Evolutionary conservation across 2,888 invertebrate species (phyloP), one percentile per base, ranked within the genome.

Genomic region (Acheta domesticus): DNA sequence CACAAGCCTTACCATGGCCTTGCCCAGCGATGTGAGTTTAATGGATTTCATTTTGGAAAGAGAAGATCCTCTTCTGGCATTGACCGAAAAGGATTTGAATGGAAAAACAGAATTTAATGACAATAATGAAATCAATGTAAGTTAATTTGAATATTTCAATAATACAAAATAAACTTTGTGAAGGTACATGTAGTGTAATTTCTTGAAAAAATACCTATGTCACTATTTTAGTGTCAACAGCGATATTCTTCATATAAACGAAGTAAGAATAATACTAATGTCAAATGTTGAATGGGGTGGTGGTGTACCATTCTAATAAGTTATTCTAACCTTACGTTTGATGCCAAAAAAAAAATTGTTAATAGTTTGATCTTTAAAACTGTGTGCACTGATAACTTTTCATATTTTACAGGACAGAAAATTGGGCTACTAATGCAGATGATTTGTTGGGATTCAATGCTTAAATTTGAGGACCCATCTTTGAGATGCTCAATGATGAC

Each of bases 361-460:
- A 36, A 36, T 14, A 19, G 62, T 62, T 62, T 12, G 62, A 14
- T 62, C 62, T 62, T 62, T 19, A 62, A 62, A 62, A 62, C 14
- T n/a, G 62, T n/a, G 14, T 36, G 36, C 36, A 8, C 8, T 36
- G 8, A 36, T 36, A 36, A 36, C 5, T 8, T 36, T 36, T 5
- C 8, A 36, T 0, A 82, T 84, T 84, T 83, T 86, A 81, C 86
- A 89, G 89, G 89, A 83, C 87, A 84, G 85, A 87, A 81, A 86
- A 86, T 83, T 88, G 88, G 88, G 87, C 89, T 80, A 83, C 86
- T 36, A 88, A 88, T 76, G 88, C 90, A 82, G 91, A 91, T 84
- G 91, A 93, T 82, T 89, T 93, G 84, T 90, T 93, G 84, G n/a
- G 92, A 93, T 84, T 89, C 90, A 5, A 91, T 93, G 80, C 90